phyloP scores from a whole-genome alignment of 2,113 vertebrate species.

The Cryptotis parvus region DNA sequence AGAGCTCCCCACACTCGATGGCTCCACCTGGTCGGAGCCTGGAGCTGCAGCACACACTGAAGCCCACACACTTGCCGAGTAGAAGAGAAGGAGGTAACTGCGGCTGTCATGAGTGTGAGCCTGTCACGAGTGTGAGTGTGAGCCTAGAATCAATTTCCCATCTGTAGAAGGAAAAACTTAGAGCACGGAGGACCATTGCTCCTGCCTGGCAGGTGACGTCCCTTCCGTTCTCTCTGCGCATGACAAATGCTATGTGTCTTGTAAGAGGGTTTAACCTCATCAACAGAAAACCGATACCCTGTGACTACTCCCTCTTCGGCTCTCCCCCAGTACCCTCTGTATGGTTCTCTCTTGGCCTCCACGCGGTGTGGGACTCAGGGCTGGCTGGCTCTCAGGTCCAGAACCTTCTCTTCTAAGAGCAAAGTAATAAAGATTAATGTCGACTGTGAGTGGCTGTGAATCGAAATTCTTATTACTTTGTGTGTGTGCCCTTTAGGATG shows the following conservation, averaged over 20 bases:
- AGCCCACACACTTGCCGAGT: background rate
- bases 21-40: background rate
- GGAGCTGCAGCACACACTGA: background rate
- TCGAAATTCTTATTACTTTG: background rate
- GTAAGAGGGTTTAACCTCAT: background rate
- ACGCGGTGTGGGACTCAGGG: too few relatives aligned
- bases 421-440: too few relatives aligned
- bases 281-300: background rate
- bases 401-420: background rate
- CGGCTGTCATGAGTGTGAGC: background rate
- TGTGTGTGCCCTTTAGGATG: background rate
- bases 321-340: background rate
- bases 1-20: background rate
- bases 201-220: slow-evolving; percentile 35
- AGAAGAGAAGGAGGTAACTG: background rate
- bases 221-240: background rate
- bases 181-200: background rate
- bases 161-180: background rate
- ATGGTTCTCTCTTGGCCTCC: background rate
- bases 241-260: background rate
- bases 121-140: background rate
- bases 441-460: background rate
- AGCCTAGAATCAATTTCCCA: background rate
- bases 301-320: background rate
- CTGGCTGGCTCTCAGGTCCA: background rate